Base-by-base conservation (phyloP, 37 sponge, comb jelly and placozoan genomes). In the Sycon ciliatum region DNA sequence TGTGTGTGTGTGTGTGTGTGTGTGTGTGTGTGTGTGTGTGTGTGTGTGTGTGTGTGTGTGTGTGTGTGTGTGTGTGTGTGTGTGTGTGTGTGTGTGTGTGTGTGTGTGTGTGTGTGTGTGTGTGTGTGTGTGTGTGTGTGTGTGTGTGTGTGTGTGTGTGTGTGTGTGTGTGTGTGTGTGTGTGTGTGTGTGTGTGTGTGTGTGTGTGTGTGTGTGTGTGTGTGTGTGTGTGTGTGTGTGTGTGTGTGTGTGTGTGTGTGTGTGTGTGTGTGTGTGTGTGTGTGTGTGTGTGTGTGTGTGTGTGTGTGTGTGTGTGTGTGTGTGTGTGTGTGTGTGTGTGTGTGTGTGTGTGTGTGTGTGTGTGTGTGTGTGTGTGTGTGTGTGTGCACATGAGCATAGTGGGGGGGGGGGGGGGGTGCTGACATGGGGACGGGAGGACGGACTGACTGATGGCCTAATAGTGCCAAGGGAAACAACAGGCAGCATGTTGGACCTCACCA, bases 21-120 rank as follows among this genome's bases (percentile, higher is more conserved):
- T n/a, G n/a, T n/a, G n/a, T n/a, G n/a, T n/a, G n/a, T n/a, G n/a
- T n/a, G n/a, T n/a, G n/a, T n/a, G n/a, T n/a, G n/a, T n/a, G n/a
- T n/a, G n/a, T n/a, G n/a, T n/a, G n/a, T n/a, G n/a, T n/a, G n/a
- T n/a, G n/a, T n/a, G n/a, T n/a, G n/a, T n/a, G n/a, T n/a, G n/a
- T n/a, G n/a, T n/a, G n/a, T n/a, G n/a, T n/a, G n/a, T n/a, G n/a
- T n/a, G n/a, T n/a, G n/a, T n/a, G n/a, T n/a, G n/a, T n/a, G n/a
- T n/a, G n/a, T n/a, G n/a, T n/a, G n/a, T n/a, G n/a, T n/a, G n/a
- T n/a, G n/a, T n/a, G n/a, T n/a, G n/a, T n/a, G 61, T 57, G 61
- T 57, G 61, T 57, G 61, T 57, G 61, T 57, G 61, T 57, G 33
- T 64, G 65, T 27, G 65, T 64, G 65, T 64, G 65, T 64, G 34